phyloP scores from a whole-genome alignment of 2,113 vertebrate genomes.

The Panthera uncia region DNA sequence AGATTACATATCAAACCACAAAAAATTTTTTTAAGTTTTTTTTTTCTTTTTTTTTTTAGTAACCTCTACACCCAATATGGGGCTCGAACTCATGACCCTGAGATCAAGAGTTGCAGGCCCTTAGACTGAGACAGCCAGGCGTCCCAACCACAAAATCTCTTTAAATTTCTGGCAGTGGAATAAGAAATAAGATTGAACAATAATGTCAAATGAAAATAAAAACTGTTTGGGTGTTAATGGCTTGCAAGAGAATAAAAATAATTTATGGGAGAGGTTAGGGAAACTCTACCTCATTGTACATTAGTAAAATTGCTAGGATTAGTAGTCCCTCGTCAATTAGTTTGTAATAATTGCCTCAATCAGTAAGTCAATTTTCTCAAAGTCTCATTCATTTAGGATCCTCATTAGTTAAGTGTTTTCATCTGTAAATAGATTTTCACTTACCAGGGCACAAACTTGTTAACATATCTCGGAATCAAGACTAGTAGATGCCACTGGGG shows the following conservation, averaged over 20 bases:
- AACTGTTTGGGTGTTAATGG: neutral
- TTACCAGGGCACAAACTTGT: neutral
- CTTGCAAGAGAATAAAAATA: constrained; percentile 1
- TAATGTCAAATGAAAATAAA: neutral
- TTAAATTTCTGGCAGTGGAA: neutral
- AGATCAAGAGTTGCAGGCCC: neutral
- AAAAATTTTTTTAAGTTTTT: neutral
- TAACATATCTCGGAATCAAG: neutral
- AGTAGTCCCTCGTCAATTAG: neutral
- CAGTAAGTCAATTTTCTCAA: neutral
- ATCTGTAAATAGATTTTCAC: constrained; percentile 11
- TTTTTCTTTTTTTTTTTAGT: neutral
- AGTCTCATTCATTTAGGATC: constrained; percentile 47
- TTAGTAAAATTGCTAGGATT: neutral
- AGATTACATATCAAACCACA: neutral
- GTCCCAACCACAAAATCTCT: neutral
- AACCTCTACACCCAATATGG: neutral
- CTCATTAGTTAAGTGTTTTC: constrained; percentile 41
- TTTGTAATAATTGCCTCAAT: constrained; percentile 24
- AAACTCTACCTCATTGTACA: neutral
- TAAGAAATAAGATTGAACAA: neutral
- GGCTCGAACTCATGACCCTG: neutral
- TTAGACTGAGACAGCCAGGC: neutral
- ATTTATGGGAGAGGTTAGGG: neutral
- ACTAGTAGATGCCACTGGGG: neutral